A percentile compares a stretch with the other conserved stretches of the same genome.
phyloP scores from a whole-genome alignment of 2,797 vertebrate genomes.

The Nothura maculosa region DNA sequence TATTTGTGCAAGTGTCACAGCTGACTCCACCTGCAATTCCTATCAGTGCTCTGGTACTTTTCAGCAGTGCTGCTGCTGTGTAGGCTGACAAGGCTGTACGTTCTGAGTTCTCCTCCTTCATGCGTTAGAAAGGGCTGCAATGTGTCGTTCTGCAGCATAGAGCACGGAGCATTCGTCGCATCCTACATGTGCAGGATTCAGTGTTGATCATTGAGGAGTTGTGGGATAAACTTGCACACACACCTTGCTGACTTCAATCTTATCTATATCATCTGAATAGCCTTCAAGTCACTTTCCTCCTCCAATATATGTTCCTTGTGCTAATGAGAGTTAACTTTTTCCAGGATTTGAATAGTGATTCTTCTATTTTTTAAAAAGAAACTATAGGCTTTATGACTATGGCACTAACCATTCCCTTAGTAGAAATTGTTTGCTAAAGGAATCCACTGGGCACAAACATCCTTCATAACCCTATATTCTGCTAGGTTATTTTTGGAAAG shows the following conservation, averaged over 20 bases:
- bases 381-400: not conserved
- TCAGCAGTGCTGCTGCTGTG: conserved; percentile 27
- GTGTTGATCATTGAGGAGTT: not conserved
- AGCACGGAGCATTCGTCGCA: not conserved
- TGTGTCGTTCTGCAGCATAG: not conserved
- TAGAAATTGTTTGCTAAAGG: not conserved
- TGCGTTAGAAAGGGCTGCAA: accelerated
- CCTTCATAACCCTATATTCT: not conserved
- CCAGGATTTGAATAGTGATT: no score
- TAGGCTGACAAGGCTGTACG: not conserved
- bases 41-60: conserved; percentile 6
- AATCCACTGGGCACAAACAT: not conserved
- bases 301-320: not conserved
- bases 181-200: not conserved
- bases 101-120: not conserved
- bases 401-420: not conserved
- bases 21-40: conserved; percentile 33
- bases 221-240: not conserved
- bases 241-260: not conserved
- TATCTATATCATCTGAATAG: not conserved
- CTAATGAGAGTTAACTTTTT: not conserved
- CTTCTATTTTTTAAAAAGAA: not conserved
- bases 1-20: conserved; percentile 40
- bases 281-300: no score
- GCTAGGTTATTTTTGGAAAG: not conserved